phyloP scores from a whole-genome alignment of 2,888 invertebrate genomes.

The Campopleginae sp. region DNA sequence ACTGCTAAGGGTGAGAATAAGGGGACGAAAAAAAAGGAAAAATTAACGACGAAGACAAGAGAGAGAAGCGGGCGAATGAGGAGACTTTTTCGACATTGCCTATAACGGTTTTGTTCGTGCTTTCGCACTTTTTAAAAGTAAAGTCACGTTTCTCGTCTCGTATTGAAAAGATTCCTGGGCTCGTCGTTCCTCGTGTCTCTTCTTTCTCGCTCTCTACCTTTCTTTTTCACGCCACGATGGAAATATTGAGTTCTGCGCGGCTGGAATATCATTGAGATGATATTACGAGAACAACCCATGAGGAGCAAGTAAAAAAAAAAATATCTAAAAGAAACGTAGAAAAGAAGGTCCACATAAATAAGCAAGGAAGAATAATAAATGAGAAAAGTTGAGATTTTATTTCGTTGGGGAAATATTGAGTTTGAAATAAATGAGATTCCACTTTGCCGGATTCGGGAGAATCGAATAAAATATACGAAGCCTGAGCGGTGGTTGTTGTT shows the following conservation, averaged over 20 bases:
- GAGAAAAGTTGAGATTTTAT: not conserved
- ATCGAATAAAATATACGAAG: not conserved
- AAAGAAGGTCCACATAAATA: conserved; percentile 23
- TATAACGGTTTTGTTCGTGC: conserved; percentile 47
- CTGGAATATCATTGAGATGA: conserved; percentile 62
- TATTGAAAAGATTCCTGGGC: conserved; percentile 67
- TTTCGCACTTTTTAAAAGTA: conserved; percentile 67
- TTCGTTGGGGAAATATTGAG: not conserved
- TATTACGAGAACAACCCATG: conserved; percentile 57
- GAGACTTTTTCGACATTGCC: conserved; percentile 38
- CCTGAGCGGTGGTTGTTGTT: too few relatives aligned
- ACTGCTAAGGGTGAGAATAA: not conserved
- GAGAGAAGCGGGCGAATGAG: conserved; percentile 50
- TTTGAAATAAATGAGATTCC: not conserved
- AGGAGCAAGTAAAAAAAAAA: not conserved
- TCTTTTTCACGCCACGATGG: conserved; percentile 40
- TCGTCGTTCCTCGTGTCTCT: conserved; percentile 34
- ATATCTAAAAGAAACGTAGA: not conserved
- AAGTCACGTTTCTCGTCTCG: conserved; percentile 69
- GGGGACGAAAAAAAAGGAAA: not conserved
- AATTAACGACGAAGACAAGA: conserved; percentile 28
- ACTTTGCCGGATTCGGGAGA: not conserved
- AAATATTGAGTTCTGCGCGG: conserved; percentile 63
- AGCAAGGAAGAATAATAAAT: conserved; percentile 19
- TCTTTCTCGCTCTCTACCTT: conserved; percentile 6